These are phyloP conservation scores for Spisula solida DNA, from an alignment of 2,888 invertebrate species.

Conservation along the genomic window DNA sequence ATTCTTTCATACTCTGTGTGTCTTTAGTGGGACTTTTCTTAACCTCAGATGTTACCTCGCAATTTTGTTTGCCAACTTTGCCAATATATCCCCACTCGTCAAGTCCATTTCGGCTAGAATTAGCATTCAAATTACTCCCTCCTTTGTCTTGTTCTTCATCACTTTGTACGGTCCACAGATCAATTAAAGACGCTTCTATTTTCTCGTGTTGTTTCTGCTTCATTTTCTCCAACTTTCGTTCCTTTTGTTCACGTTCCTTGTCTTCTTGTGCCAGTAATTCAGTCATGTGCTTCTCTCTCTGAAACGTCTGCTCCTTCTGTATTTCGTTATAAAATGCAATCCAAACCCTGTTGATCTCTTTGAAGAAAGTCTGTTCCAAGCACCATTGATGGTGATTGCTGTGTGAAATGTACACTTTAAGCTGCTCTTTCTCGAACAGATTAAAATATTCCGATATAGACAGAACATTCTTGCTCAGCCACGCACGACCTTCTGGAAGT, in stretches of 20 bases:
- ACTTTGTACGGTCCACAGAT: not conserved
- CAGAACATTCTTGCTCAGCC: conserved; percentile 78
- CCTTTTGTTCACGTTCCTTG: conserved; percentile 72
- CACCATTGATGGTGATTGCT: conserved; percentile 54
- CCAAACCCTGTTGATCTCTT: conserved; percentile 69
- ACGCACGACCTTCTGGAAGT: conserved; percentile 73
- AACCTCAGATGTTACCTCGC: not conserved
- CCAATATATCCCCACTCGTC: not conserved
- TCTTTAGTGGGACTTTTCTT: not conserved
- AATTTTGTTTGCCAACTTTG: not conserved
- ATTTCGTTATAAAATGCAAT: conserved; percentile 71
- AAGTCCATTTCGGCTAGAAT: conserved; percentile 8
- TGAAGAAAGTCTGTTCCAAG: conserved; percentile 42
- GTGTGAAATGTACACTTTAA: conserved; percentile 52
- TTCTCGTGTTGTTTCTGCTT: conserved; percentile 66
- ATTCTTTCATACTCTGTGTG: not conserved
- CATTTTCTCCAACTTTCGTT: conserved; percentile 77
- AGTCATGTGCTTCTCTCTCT: conserved; percentile 74
- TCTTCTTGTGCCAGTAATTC: conserved; percentile 78
- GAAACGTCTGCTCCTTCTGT: conserved; percentile 62
- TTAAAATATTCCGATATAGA: conserved; percentile 68
- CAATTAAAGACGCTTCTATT: conserved; percentile 45
- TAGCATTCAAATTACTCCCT: conserved; percentile 31
- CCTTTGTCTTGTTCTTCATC: not conserved
- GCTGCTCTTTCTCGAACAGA: conserved; percentile 54